These are phyloP conservation scores for Acrobasis consociella DNA, from an alignment of 2,888 invertebrate species.

Conservation along the genomic window DNA sequence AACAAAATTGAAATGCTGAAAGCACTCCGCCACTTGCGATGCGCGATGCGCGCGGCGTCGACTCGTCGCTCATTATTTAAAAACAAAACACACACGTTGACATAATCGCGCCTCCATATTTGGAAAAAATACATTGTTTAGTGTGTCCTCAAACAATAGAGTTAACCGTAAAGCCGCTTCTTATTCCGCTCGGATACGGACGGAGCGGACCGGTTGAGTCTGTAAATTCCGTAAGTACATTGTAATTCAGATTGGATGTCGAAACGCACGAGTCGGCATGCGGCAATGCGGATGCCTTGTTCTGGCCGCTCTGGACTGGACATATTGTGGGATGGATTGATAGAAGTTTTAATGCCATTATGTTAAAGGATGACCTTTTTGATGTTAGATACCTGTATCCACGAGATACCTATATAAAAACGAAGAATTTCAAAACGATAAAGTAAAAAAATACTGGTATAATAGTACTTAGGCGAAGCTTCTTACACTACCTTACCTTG, in stretches of 20 bases:
- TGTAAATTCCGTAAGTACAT: conserved; percentile 74
- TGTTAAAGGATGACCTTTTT: no score
- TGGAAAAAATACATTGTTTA: conserved; percentile 78
- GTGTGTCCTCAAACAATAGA: conserved; percentile 75
- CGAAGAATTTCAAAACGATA: no score
- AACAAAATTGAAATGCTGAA: conserved; percentile 54
- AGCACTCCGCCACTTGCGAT: conserved; percentile 50
- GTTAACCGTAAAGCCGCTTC: conserved; percentile 78
- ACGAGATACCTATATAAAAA: no score
- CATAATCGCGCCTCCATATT: conserved; percentile 78
- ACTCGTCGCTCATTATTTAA: conserved; percentile 70
- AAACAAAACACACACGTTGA: conserved; percentile 76
- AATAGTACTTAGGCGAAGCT: no score
- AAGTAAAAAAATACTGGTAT: no score
- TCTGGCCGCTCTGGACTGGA: conserved; percentile 41
- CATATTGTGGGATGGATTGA: neutral
- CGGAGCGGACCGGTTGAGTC: conserved; percentile 56
- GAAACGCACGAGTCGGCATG: conserved; percentile 76
- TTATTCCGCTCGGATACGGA: conserved; percentile 79
- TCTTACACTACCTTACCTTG: no score
- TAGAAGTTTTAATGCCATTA: neutral
- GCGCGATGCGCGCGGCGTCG: conserved; percentile 48
- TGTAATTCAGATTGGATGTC: conserved; percentile 78
- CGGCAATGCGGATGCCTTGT: conserved; percentile 68
- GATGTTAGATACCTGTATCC: no score